Evolutionary conservation across 2,113 vertebrate genomes (phyloP), one percentile per base, ranked within the genome.

Genomic region (Leiothrix lutea): DNA sequence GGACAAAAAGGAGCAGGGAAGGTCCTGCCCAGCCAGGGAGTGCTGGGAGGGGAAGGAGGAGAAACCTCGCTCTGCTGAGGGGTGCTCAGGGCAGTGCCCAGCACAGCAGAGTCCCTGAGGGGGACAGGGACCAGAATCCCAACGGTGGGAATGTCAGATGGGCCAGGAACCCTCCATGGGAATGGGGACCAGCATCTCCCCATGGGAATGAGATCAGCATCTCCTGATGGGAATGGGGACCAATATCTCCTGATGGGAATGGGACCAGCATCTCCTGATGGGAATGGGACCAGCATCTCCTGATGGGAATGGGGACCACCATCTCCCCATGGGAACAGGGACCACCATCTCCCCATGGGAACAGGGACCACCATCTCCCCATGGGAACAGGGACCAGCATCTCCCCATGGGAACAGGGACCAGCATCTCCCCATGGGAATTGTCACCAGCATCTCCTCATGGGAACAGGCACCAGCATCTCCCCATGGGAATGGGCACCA

Each of bases 101-200:
- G 14, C 0, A 7, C 2, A 6, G 26, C 42, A 35, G 38, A 2
- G 1, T 5, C 44, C 11, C 42, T 0, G 33, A 14, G 0, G 24
- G n/a, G 15, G 29, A 29, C 2, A 2, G 44, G 67, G 15, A 21
- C 14, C 65, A 8, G 29, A 11, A 47, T 9, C 24, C 33, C 22
- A 20, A 1, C 0, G 0, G 13, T 10, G 47, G 44, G 48, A 8
- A 33, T 15, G 54, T 3, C 66, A 22, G 21, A 44, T 3, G 45
- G 11, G 11, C 16, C 33, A 11, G 31, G 21, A 51, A 15, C 50
- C 29, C 19, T 3, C 50, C 16, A 1, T 8, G 48, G 75, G 74
- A 26, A 62, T 4, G 8, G 56, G 21, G 21, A 57, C 56, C 56
- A 23, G 22, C 21, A 58, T 14, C n/a, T 11, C 14, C 21, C 6